Conservation (phyloP, 2,888 invertebrate species). For the Chirona hameri region DNA sequence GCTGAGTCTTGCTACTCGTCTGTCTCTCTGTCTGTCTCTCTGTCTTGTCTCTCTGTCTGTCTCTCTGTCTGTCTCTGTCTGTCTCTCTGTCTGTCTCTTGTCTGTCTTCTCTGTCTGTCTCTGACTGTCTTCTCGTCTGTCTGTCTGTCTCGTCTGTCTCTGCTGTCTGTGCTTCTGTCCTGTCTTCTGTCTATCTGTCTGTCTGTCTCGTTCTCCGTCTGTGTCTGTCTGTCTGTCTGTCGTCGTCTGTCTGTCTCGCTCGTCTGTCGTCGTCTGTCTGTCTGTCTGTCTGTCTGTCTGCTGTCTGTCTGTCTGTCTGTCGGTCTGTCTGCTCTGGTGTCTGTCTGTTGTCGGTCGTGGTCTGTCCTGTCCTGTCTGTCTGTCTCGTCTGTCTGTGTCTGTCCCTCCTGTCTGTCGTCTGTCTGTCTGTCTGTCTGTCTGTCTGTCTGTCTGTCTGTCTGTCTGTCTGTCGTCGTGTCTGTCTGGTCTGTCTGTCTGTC, state of each 20-base stretch:
- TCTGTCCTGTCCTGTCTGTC: neutral
- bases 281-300: neutral
- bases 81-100: too few relatives aligned
- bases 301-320: neutral
- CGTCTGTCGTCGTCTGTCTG: too few relatives aligned
- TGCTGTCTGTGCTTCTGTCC: too few relatives aligned
- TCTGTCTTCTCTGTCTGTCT: too few relatives aligned
- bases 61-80: neutral
- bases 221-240: neutral
- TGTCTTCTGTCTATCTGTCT: too few relatives aligned
- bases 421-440: slow-evolving; percentile 8
- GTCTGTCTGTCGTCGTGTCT: neutral
- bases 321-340: neutral
- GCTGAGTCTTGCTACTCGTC: neutral
- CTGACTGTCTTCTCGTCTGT: too few relatives aligned
- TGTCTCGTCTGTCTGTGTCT: neutral
- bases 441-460: neutral
- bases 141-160: too few relatives aligned
- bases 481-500: neutral
- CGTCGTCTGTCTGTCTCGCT: neutral
- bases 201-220: neutral
- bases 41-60: neutral
- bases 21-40: neutral
- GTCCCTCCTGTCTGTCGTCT: neutral
- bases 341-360: too few relatives aligned